phyloP scores from a whole-genome alignment of 2,797 vertebrate species.

The Margarornis squamiger region DNA sequence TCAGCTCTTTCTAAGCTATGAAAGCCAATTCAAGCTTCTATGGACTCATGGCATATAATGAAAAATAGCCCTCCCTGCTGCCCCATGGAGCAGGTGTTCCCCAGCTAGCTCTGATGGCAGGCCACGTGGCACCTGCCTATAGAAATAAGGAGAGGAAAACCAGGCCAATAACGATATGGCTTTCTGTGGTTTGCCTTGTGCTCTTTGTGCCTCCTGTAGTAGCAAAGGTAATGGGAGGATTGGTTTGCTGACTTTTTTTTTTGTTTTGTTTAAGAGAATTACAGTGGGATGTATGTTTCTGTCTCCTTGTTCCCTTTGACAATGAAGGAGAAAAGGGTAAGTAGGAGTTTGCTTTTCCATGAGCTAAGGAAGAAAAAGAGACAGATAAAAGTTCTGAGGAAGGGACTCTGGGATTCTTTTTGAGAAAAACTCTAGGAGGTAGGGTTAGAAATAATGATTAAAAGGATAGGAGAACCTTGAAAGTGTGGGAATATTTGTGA shows the following conservation, averaged over 20 bases:
- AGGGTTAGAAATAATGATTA: neutral
- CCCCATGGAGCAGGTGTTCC: neutral
- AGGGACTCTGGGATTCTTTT: neutral
- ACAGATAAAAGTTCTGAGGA: neutral
- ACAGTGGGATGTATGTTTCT: accelerated
- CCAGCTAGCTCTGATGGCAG: neutral
- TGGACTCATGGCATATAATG: neutral
- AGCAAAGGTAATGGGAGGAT: too few species aligned
- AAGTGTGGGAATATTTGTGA: neutral
- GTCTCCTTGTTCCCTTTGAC: accelerated
- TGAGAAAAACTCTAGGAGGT: neutral
- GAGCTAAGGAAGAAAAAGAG: neutral
- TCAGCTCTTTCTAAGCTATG: neutral
- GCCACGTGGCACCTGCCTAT: neutral
- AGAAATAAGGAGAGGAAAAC: neutral
- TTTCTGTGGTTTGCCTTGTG: accelerated
- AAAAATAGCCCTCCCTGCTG: neutral
- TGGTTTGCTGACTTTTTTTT: too few species aligned
- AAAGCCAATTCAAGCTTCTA: neutral
- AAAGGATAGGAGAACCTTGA: neutral
- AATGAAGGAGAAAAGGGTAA: neutral
- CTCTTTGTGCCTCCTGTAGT: neutral
- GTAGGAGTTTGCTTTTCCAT: neutral
- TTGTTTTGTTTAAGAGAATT: neutral
- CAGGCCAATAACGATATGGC: accelerated